These are phyloP conservation scores for Listronotus bonariensis DNA, from an alignment of 1,140 invertebrate genomes.

Conservation along the genomic window DNA sequence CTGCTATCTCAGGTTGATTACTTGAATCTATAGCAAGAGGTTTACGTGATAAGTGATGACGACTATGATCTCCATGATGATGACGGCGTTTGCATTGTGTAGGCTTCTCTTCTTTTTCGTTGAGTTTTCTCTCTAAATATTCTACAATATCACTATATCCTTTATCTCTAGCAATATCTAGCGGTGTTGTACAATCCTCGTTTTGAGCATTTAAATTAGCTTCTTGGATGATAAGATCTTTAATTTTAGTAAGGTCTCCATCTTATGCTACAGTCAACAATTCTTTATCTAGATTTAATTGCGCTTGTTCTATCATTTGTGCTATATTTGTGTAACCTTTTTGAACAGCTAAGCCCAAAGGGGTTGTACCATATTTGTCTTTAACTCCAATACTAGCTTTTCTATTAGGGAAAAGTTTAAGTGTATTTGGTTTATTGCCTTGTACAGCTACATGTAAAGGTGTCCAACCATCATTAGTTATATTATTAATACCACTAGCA, in stretches of 20 bases:
- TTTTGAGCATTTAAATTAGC: slow-evolving; percentile 6
- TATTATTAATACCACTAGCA: too few relatives aligned
- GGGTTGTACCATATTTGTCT: too few relatives aligned
- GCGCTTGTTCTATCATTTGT: background rate
- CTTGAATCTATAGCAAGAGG: slow-evolving; percentile 1
- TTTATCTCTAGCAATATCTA: slow-evolving; percentile 18
- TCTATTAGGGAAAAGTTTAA: too few relatives aligned
- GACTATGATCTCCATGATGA: slow-evolving; percentile 1
- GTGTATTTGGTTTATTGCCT: too few relatives aligned
- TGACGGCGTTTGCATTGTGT: background rate
- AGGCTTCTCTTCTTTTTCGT: background rate
- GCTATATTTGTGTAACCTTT: background rate
- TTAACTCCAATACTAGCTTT: too few relatives aligned
- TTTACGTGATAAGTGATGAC: slow-evolving; percentile 1
- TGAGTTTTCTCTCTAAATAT: slow-evolving; percentile 16
- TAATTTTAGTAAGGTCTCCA: background rate
- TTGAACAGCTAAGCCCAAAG: background rate
- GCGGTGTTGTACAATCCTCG: slow-evolving; percentile 6
- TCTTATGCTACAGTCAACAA: background rate
- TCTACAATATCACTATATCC: slow-evolving; percentile 11
- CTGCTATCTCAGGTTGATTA: slow-evolving; percentile 1
- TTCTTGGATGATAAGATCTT: background rate
- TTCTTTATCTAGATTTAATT: background rate
- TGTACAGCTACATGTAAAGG: too few relatives aligned
- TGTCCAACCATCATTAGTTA: too few relatives aligned